Conservation (phyloP, 2,113 vertebrate genomes). For the Dicentrarchus labrax region DNA sequence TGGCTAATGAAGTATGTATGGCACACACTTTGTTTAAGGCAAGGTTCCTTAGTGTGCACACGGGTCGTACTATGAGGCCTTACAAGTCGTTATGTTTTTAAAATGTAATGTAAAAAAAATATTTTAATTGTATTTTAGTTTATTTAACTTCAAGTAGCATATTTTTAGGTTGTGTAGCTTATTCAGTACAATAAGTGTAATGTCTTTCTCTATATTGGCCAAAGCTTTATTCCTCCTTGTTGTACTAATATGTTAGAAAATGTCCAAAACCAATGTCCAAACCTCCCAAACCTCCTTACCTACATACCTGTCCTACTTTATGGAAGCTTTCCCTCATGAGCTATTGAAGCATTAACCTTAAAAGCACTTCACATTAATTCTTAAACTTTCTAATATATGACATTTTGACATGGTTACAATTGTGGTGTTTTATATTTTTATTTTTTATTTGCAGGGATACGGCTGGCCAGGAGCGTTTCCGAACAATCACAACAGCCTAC, state of each 20-base stretch:
- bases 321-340: not conserved
- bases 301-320: not conserved
- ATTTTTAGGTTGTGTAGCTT: not conserved
- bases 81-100: no score
- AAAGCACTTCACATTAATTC: not conserved
- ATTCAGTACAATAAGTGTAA: not conserved
- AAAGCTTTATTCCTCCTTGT: not conserved
- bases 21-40: not conserved
- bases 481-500: slow-evolving; percentile 97
- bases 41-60: no score
- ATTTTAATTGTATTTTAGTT: not conserved
- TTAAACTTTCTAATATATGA: not conserved
- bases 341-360: not conserved
- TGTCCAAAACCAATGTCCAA: not conserved
- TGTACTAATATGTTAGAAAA: not conserved
- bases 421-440: not conserved
- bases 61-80: not conserved
- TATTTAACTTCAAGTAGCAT: not conserved
- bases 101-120: no score
- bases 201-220: no score
- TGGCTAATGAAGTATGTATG: not conserved
- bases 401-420: not conserved
- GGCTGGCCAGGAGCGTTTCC: slow-evolving; percentile 95
- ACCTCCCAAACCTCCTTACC: not conserved
- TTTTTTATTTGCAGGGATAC: slow-evolving; percentile 88